Conservation (phyloP, 2,888 invertebrate species). For the Campopleginae sp. region DNA sequence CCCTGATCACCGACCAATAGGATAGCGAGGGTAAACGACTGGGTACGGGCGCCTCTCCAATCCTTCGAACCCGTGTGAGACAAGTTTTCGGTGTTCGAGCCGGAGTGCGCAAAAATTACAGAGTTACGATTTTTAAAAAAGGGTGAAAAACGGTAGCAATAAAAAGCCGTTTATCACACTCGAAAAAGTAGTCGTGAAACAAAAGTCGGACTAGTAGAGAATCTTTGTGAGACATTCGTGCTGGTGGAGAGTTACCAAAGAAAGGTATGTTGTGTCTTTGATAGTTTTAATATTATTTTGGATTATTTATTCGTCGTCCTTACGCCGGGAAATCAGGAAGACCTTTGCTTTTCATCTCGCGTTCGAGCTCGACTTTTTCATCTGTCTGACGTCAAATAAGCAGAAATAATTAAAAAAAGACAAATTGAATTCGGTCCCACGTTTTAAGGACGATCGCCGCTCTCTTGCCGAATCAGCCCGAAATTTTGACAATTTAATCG, state of each 20-base stretch:
- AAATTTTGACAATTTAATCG: slow-evolving; percentile 59
- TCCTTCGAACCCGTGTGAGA: slow-evolving; percentile 79
- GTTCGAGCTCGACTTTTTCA: neutral
- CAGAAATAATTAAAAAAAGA: neutral
- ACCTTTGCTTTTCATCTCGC: slow-evolving; percentile 45
- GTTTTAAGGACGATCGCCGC: slow-evolving; percentile 44
- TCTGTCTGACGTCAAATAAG: slow-evolving; percentile 16
- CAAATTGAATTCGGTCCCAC: neutral
- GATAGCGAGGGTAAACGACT: slow-evolving; percentile 68
- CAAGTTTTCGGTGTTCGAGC: slow-evolving; percentile 78
- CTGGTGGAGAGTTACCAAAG: slow-evolving; percentile 73
- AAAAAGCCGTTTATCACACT: slow-evolving; percentile 64
- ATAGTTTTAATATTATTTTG: slow-evolving; percentile 67
- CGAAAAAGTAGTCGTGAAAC: slow-evolving; percentile 32
- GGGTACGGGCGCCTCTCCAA: slow-evolving; percentile 77
- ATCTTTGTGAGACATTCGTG: slow-evolving; percentile 63
- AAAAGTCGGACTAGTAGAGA: slow-evolving; percentile 57
- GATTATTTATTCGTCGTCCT: slow-evolving; percentile 56
- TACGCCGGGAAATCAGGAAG: slow-evolving; percentile 27
- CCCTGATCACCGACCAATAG: slow-evolving; percentile 82
- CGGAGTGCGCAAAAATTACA: slow-evolving; percentile 75
- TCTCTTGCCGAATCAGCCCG: neutral
- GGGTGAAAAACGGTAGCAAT: neutral
- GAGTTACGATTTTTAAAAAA: slow-evolving; percentile 64
- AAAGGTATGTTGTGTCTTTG: slow-evolving; percentile 75